Base-by-base conservation (phyloP, 1,140 invertebrate genomes). In the Goniozus legneri region DNA sequence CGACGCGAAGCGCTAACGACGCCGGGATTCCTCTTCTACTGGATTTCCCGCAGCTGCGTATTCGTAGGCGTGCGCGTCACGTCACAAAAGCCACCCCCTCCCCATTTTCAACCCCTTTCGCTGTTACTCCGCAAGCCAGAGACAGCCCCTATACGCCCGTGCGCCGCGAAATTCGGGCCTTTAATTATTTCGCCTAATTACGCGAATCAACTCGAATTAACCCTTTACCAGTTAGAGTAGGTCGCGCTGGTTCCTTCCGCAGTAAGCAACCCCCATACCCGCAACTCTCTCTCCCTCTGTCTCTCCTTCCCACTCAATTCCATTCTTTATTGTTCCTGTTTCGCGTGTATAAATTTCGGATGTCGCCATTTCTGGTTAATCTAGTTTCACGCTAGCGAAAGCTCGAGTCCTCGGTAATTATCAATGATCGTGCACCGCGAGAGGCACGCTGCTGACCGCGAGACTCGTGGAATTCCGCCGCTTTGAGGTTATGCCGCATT, bases 111-210 rank as follows among this genome's bases (percentile, higher is more conserved):
- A n/a, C n/a, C n/a, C n/a, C n/a, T n/a, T n/a, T n/a, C n/a, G n/a
- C n/a, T n/a, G n/a, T n/a, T n/a, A n/a, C n/a, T n/a, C n/a, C n/a
- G n/a, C n/a, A n/a, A n/a, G n/a, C n/a, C n/a, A n/a, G n/a, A n/a
- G n/a, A n/a, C n/a, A n/a, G n/a, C n/a, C n/a, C n/a, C n/a, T n/a
- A n/a, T n/a, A n/a, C n/a, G n/a, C n/a, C n/a, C n/a, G n/a, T n/a
- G n/a, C n/a, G n/a, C n/a, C n/a, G n/a, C 10, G 44, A 45, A 58
- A 56, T 49, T 61, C 52, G 42, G 45, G 37, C 51, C 56, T 62
- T 66, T 63, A 64, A 66, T 57, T 61, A 66, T 53, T 53, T 46
- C 33, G 46, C 54, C 58, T 65, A 66, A 66, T 66, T 66, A 57
- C 53, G 38, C 52, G 58, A 65, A 66, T 64, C 59, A 63, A 56